These are phyloP conservation scores for Ondatra zibethicus DNA, from an alignment of 2,113 vertebrate genomes.

Conservation along the genomic window DNA sequence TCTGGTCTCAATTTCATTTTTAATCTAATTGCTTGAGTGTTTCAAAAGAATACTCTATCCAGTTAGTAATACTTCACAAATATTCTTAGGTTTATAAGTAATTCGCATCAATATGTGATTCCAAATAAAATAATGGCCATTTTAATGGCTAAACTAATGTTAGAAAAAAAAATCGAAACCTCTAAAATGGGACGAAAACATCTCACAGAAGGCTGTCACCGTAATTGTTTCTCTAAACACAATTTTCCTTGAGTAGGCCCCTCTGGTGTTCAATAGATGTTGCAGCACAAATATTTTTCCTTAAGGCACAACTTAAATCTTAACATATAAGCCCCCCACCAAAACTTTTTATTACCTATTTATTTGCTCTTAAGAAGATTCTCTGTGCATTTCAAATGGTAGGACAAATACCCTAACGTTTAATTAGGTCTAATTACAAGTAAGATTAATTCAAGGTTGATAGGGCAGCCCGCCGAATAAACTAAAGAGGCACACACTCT, in stretches of 20 bases:
- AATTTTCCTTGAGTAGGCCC: conserved; percentile 28
- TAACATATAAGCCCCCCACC: background rate
- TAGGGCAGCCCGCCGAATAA: background rate
- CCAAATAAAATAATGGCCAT: conserved; percentile 13
- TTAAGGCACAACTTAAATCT: conserved; percentile 11
- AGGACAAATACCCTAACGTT: conserved; percentile 29
- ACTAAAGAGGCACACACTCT: background rate
- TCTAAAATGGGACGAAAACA: conserved; percentile 24
- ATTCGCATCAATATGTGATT: background rate
- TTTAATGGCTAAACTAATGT: background rate
- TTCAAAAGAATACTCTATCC: conserved; percentile 40
- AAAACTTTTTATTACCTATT: background rate
- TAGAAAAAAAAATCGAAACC: background rate
- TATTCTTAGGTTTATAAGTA: conserved; percentile 3
- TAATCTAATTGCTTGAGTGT: conserved; percentile 53
- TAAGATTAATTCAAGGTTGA: conserved; percentile 22
- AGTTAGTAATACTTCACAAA: conserved; percentile 1
- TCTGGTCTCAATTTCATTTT: conserved; percentile 72
- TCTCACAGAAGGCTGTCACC: background rate
- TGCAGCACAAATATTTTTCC: conserved; percentile 34
- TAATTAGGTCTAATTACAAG: background rate
- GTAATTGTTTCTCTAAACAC: conserved; percentile 21
- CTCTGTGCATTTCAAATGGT: conserved; percentile 13
- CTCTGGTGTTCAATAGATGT: conserved; percentile 43
- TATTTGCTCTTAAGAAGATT: conserved; percentile 35